Base-by-base conservation (phyloP, 2,797 vertebrate genomes). In the Thamnophis elegans region DNA sequence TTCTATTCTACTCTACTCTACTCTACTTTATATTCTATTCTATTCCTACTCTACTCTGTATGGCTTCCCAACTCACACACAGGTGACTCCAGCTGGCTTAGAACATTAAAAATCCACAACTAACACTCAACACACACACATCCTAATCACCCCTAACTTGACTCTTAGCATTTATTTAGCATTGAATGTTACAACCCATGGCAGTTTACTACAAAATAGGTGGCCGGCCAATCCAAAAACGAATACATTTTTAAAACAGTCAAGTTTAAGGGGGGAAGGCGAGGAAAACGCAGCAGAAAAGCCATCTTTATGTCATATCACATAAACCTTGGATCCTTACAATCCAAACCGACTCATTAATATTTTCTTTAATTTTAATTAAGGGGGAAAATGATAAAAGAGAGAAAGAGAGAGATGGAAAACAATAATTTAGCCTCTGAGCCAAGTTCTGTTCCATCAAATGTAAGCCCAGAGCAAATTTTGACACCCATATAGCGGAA, bases 401-500 rank as follows among this genome's bases (percentile, higher is more conserved):
- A 42, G 32, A 10, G 32, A 32, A 25, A 55, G 4, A 16, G 55
- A 65, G 28, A 12, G 62, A 1, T 51, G 12, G 28, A 2, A 9
- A 22, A 42, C 32, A 78, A 42, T 78, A 78, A 78, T 78, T 86
- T 73, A n/a, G 55, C 94, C 93, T 85, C 91, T 90, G 93, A 93
- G 68, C 94, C 26, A 89, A 96, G 93, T 95, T 92, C 93, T 89
- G 42, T 85, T 5, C 82, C 88, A 94, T 96, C 93, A 53, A 55
- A 90, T 89, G 91, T 59, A 91, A 96, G 91, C 94, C 95, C 92
- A 94, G 93, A 94, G 95, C 94, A 94, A 95, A 95, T 96, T 96
- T 96, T 91, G 51, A 96, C 36, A 58, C 95, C 95, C 87, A 4
- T 90, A 93, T 93, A 95, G 94, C 95, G 93, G 1, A 9, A 58